Evolutionary conservation across 2,797 vertebrate genomes (phyloP).

Genomic region (Linurgus olivaceus): DNA sequence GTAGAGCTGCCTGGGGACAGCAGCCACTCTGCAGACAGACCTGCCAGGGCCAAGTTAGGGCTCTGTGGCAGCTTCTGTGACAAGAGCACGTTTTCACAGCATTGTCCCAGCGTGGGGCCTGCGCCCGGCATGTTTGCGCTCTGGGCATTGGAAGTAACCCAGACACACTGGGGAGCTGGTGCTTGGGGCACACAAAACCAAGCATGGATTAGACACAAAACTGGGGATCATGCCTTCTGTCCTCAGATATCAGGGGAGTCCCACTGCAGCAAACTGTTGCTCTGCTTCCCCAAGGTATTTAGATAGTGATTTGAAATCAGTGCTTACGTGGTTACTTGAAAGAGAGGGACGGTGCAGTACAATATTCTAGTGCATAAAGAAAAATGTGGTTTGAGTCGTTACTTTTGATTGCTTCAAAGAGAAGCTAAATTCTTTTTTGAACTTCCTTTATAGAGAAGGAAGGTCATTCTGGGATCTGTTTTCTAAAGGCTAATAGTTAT

Average conservation of each 20-base stretch:
- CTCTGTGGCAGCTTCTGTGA: slow-evolving; percentile 49
- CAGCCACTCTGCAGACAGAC: slow-evolving; percentile 24
- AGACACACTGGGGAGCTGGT: not conserved
- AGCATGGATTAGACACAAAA: accelerated
- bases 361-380: not conserved
- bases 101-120: not conserved
- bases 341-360: not conserved
- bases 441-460: not conserved
- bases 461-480: not conserved
- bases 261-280: not conserved
- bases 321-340: not conserved
- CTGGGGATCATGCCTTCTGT: accelerated
- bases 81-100: not conserved
- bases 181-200: not conserved
- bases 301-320: not conserved
- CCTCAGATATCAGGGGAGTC: not conserved
- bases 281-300: not conserved
- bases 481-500: not conserved
- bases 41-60: slow-evolving; percentile 5
- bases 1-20: slow-evolving; percentile 75
- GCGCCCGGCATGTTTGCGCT: not conserved
- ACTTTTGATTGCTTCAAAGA: not conserved
- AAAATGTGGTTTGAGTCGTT: not conserved
- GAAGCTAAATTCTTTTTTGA: not conserved
- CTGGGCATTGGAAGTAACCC: not conserved